Base-by-base conservation (phyloP, 2,113 vertebrate species). In the Deroptyus accipitrinus region DNA sequence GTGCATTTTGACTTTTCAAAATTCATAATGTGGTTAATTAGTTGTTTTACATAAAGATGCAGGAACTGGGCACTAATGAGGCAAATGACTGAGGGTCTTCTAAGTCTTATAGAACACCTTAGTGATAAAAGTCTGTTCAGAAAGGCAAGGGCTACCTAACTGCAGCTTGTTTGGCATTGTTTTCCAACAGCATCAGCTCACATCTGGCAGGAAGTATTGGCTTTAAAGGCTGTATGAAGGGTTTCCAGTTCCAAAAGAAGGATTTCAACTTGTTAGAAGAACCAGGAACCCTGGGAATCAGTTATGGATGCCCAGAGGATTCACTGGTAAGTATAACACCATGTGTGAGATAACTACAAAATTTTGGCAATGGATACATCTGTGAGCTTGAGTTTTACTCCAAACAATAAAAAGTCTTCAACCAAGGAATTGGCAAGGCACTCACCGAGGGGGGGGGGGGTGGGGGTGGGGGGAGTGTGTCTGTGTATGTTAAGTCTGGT, bases 201-300 rank as follows among this genome's bases (percentile, higher is more conserved):
- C 98, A 99, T 90, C 97, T 99, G 83, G 97, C 98, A 42, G 96
- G 98, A 85, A 98, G 96, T 67, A 92, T 98, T 1, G 98, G 98
- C 51, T 98, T 99, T 95, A 99, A 97, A 95, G 99, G 99, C 61
- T 99, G 99, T 41, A 98, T 99, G 93, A 99, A 99, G 95, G 99
- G 99, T 44, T 99, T 99, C 97, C 99, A 99, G 97, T 99, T 99
- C 97, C 99, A 99, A 97, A 99, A 99, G 95, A 99, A 99, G 95
- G 99, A 99, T 95, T 99, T 99, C 96, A 99, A 99, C 95, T 97
- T 99, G 76, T 84, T 99, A 89, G 99, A 99, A 96, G 99, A 99
- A 94, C 98, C 98, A 30, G 99, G 99, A 86, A 99, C 99, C 37
- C 97, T 99, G 13, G 99, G 99, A 92, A 98, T 99, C 97, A 99